Evolutionary conservation across 2,888 invertebrate species (phyloP).

Genomic region (Escarpia spicata): DNA sequence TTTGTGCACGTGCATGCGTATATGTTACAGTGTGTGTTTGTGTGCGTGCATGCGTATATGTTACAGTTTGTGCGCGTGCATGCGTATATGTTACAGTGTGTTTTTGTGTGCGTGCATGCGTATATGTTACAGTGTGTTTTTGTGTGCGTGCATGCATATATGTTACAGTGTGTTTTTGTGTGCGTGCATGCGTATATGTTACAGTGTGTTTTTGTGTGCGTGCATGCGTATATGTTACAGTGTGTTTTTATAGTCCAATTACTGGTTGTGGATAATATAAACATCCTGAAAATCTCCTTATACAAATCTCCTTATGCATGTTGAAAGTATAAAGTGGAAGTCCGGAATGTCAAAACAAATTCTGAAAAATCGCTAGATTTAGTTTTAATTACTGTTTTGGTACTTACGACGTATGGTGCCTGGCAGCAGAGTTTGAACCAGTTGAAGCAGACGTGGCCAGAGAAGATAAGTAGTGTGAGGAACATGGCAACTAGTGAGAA

Average conservation of each 20-base stretch:
- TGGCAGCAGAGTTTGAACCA: slow-evolving; percentile 63
- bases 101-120: too few species aligned
- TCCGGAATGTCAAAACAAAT: background rate
- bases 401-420: background rate
- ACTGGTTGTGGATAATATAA: background rate
- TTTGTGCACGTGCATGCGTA: too few species aligned
- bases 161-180: too few species aligned
- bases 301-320: background rate
- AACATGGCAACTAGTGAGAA: slow-evolving; percentile 73
- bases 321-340: background rate
- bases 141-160: too few species aligned
- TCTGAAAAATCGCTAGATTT: background rate
- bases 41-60: too few species aligned
- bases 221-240: too few species aligned
- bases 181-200: too few species aligned
- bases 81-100: too few species aligned
- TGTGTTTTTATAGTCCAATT: background rate
- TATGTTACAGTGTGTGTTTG: too few species aligned
- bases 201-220: too few species aligned
- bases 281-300: background rate
- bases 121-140: too few species aligned
- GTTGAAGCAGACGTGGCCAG: slow-evolving; percentile 69
- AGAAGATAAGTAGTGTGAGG: slow-evolving; percentile 72
- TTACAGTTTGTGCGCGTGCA: too few species aligned
- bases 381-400: background rate